Conservation (phyloP, 1,140 invertebrate species). For the Drosophila nikananu region DNA sequence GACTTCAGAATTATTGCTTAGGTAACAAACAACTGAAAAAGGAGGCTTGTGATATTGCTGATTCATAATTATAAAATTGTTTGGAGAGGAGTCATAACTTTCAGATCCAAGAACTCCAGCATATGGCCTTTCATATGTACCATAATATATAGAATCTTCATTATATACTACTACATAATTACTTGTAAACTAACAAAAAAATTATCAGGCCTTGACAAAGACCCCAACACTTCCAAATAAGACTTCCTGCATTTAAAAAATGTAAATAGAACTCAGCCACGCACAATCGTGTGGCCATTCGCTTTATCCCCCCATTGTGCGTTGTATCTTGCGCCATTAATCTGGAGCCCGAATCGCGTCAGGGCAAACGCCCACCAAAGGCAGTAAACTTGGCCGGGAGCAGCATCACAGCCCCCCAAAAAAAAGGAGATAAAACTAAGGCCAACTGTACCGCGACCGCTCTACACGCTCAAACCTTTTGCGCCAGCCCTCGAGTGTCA, state of each 20-base stretch:
- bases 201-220: neutral
- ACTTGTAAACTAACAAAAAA: neutral
- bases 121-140: too few species aligned
- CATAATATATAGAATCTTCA: neutral
- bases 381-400: constrained; percentile 41
- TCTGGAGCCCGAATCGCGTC: constrained; percentile 30
- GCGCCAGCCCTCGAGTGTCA: constrained; percentile 52
- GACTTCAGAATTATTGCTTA: neutral
- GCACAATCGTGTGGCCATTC: constrained; percentile 8
- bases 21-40: neutral
- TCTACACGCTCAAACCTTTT: constrained; percentile 78
- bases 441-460: constrained; percentile 64
- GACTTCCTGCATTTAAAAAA: constrained; percentile 1
- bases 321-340: constrained; percentile 28
- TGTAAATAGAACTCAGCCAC: constrained; percentile 1
- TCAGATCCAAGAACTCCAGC: rapidly evolving
- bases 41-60: neutral
- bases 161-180: neutral
- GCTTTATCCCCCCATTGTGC: constrained; percentile 9
- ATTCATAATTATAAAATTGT: neutral
- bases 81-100: too few species aligned
- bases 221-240: neutral
- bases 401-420: constrained; percentile 27
- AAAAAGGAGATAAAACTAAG: constrained; percentile 50
- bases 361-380: constrained; percentile 53